Base-by-base conservation (phyloP, 2,797 vertebrate species). In the Enteromius trimaculatus region DNA sequence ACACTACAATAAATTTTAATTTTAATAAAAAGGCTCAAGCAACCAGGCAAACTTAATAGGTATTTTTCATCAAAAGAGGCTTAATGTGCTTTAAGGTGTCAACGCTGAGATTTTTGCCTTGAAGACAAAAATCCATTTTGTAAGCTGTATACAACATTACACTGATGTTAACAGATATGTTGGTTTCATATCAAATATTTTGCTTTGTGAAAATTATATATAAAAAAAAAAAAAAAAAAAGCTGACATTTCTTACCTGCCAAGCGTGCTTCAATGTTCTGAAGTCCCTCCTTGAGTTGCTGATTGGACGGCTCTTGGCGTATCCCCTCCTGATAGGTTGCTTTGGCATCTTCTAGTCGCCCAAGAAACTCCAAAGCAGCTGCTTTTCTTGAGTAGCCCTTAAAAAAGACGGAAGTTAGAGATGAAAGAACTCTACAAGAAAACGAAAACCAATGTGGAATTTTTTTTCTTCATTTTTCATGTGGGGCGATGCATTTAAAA, bases 361-460 rank as follows among this genome's bases (percentile, higher is more conserved):
- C 96, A 55, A 98, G 95, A 90, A 99, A 99, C 87, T 98, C 97
- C 85, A 96, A 87, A 0, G 97, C 96, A 0, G 97, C 95, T 66
- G 97, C 97, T 92, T 99, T 99, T 74, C 97, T 91, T 0, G 97
- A 99, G 89, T 99, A 99, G 9, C 97, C 97, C 97, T 99, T 86
- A 87, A 44, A 77, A 86, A 80, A 5, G 44, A 55, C 85, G 62
- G 51, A 14, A 8, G 23, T 31, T 34, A 0, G 65, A 51, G 21
- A 62, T 47, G 11, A 39, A 31, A 31, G 3, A 29, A 7, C 19
- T 39, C 14, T 37, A 21, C 1, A 26, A 77, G 31, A 74, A 31
- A 16, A 37, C 0, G 23, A 70, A 0, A 44, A 23, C n/a, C 2
- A 34, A 66, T 2, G 4, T 11, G 39, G 6, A 31, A 3, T 31